phyloP scores from a whole-genome alignment of 1,140 invertebrate genomes.

The Callitettix versicolor region DNA sequence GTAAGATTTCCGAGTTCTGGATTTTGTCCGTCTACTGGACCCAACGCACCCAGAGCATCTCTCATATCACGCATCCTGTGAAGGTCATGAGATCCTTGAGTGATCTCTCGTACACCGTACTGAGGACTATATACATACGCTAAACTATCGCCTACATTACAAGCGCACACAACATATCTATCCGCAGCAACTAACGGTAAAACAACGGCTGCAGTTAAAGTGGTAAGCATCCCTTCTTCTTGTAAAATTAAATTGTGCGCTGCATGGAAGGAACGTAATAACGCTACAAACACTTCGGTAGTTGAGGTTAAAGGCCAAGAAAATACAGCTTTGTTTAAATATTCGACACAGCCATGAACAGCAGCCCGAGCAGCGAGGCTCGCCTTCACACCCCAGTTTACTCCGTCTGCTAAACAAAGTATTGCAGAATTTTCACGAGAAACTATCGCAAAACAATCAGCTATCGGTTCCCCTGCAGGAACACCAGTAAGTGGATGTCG shows the following conservation, averaged over 20 bases:
- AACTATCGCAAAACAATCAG: slow-evolving; percentile 80
- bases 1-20: slow-evolving; percentile 87
- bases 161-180: slow-evolving; percentile 73
- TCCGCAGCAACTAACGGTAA: slow-evolving; percentile 43
- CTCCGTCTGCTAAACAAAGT: slow-evolving; percentile 80
- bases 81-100: slow-evolving; percentile 80
- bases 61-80: slow-evolving; percentile 81
- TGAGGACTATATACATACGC: slow-evolving; percentile 77
- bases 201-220: slow-evolving; percentile 68
- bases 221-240: slow-evolving; percentile 77
- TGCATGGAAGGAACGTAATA: slow-evolving; percentile 75
- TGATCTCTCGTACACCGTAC: slow-evolving; percentile 61
- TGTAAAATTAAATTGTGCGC: slow-evolving; percentile 80
- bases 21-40: slow-evolving; percentile 78
- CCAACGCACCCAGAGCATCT: slow-evolving; percentile 80
- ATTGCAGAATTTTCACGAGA: slow-evolving; percentile 68
- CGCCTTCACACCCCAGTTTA: slow-evolving; percentile 88
- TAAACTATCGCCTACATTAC: slow-evolving; percentile 84
- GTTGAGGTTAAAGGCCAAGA: slow-evolving; percentile 28
- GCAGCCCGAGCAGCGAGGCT: slow-evolving; percentile 79
- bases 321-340: slow-evolving; percentile 70
- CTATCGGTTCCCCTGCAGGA: slow-evolving; percentile 77
- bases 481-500: slow-evolving; percentile 62
- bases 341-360: slow-evolving; percentile 76
- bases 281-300: slow-evolving; percentile 63